Evolutionary conservation across 1,140 invertebrate genomes (phyloP), one percentile per base, ranked within the genome.

Genomic region (Bombus soroeensis): DNA sequence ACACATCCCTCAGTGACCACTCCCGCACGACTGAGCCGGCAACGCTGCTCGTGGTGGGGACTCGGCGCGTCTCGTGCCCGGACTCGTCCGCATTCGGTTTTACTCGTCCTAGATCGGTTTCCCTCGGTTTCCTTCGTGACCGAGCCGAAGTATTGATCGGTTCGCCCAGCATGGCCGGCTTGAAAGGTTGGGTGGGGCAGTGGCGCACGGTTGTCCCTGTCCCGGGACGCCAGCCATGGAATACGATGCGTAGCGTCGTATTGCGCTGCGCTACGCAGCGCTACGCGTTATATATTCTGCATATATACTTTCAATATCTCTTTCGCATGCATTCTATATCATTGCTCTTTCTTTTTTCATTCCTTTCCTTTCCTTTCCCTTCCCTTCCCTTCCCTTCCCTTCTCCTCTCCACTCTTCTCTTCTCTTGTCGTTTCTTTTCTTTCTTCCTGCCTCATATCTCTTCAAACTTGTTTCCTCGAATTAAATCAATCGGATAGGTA

Each of bases 11-110:
- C 93, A 82, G 79, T 93, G 94, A 95, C 94, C 94, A 95, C 94
- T 95, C 94, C 94, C 94, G 94, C 94, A 93, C 94, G 94, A 95
- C 94, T 95, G 94, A 94, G 92, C 93, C 93, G 92, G 92, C 93
- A 93, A 93, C 94, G 93, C 91, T 92, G 94, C 90, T 83, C 84
- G 82, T 89, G 87, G 92, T 85, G 91, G 90, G 89, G 88, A 85
- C 83, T 92, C 94, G 94, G 92, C n/a, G 81, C 77, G 84, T 70
- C 86, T 92, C 92, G 91, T 90, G 90, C 91, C 87, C 87, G 90
- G 89, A 83, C 83, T 92, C 92, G 90, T 83, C 53, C 13, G 0
- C 12, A 0, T 13, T 90, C 92, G 92, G 59, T 2, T 57, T 2
- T 18, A 12, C 13, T 91, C 93, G 89, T 39, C 41, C 10, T 13